Conservation (phyloP, 2,797 vertebrate species). For the Ceyx erithaca region DNA sequence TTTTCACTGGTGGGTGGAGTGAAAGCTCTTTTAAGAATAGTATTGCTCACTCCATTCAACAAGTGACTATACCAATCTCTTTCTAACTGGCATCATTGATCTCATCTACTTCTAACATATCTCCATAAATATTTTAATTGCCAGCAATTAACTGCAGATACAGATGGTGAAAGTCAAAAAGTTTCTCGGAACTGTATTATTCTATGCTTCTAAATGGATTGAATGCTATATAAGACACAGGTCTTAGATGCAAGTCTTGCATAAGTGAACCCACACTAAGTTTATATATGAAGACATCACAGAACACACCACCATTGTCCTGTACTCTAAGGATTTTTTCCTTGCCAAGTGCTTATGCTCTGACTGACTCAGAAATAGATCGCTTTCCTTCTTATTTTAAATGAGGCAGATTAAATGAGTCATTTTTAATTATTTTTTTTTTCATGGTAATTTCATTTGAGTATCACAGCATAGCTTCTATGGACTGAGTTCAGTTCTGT, state of each 20-base stretch:
- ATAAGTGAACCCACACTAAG: neutral
- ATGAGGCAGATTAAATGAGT: neutral
- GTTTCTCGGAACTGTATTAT: neutral
- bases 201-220: neutral
- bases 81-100: neutral
- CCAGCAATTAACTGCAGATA: neutral
- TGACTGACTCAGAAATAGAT: neutral
- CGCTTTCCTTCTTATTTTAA: neutral
- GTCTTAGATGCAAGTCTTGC: neutral
- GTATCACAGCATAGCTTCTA: neutral
- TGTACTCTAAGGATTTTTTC: neutral
- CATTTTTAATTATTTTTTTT: neutral
- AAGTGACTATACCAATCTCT: neutral
- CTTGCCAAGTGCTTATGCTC: neutral
- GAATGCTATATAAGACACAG: neutral
- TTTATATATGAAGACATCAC: neutral
- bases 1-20: neutral
- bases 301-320: neutral
- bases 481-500: neutral
- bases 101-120: neutral
- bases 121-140: neutral
- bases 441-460: neutral
- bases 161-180: neutral
- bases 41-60: neutral
- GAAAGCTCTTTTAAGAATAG: neutral